phyloP scores from a whole-genome alignment of 1,140 invertebrate species.

The Aphidius gifuensis region DNA sequence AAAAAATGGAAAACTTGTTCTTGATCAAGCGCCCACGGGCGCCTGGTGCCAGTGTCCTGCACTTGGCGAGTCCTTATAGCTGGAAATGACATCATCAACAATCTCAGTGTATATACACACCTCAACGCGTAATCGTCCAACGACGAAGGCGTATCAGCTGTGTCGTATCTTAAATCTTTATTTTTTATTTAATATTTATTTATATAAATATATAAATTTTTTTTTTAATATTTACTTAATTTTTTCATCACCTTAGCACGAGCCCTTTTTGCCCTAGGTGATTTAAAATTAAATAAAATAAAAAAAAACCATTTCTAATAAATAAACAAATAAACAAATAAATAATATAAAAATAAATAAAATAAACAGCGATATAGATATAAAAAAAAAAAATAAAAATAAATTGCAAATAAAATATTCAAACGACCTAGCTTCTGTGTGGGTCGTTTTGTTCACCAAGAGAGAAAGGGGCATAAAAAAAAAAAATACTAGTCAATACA shows the following conservation, averaged over 20 bases:
- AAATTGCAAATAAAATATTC: background rate
- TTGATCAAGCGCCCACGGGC: conserved; percentile 13
- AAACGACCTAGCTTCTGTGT: background rate
- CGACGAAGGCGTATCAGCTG: conserved; percentile 51
- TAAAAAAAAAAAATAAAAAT: too few species aligned
- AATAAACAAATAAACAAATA: too few species aligned
- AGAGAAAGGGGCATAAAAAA: conserved; percentile 15
- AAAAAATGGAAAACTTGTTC: background rate
- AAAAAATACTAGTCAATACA: conserved; percentile 16
- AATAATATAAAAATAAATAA: too few species aligned
- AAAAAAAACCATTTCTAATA: too few species aligned
- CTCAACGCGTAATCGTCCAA: conserved; percentile 45
- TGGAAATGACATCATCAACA: conserved; percentile 49
- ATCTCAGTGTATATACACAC: conserved; percentile 38
- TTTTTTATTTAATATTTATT: background rate
- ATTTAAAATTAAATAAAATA: too few species aligned
- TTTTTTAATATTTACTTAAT: conserved; percentile 19
- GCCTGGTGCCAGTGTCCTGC: conserved; percentile 23
- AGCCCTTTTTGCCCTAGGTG: background rate
- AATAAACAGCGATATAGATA: too few species aligned
- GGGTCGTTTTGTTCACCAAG: conserved; percentile 11
- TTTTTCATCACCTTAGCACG: conserved; percentile 12
- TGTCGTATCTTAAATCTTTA: conserved; percentile 53
- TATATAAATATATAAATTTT: conserved; percentile 43
- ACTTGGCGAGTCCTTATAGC: conserved; percentile 38